Base-by-base conservation (phyloP, 1,140 invertebrate species). In the Phymorhynchus buccinoides region DNA sequence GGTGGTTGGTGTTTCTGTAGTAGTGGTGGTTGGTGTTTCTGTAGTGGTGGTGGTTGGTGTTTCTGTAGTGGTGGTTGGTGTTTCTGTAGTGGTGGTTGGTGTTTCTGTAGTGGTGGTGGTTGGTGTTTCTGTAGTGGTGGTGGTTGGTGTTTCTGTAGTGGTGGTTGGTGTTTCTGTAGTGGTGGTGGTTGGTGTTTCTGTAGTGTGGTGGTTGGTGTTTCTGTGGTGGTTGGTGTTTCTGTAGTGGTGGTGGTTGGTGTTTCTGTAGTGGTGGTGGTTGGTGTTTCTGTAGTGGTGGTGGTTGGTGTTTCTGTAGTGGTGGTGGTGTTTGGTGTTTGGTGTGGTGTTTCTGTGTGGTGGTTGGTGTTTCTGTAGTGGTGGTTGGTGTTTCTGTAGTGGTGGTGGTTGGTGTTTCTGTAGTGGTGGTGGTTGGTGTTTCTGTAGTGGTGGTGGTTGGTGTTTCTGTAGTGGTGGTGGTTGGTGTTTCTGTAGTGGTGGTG, bases 361-460 rank as follows among this genome's bases (percentile, higher is more conserved):
- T 39, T 75, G 35, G 73, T 75, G 73, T 75, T 37, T 41, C 37
- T 37, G 37, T 27, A 22, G 1, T 41, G 22, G 73, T 75, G 18
- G 73, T 75, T 39, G 73, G 73, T 75, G 35, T 75, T 37, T 41
- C 37, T 37, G 73, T 7, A 12, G 68, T 71, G 37, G 1, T 41
- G 22, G 73, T 75, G 18, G 73, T 75, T 39, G 73, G 73, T 75
- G 35, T 75, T 37, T 41, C 37, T 37, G 73, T 7, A 12, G 68
- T 71, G 7, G n/a, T n/a, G n/a, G 68, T 71, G 32, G 68, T 71
- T 71, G 68, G 68, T 71, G 68, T 71, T 6, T 22, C 66, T 32
- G 37, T 37, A 35, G 83, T 66, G 30, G 83, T 84, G 42, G 83
- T 66, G 30, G 83, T 84, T 75, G 83, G 77, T 78, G 41, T 12